Evolutionary conservation across 2,797 vertebrate species (phyloP).

Genomic region (Pyrocephalus nanus): DNA sequence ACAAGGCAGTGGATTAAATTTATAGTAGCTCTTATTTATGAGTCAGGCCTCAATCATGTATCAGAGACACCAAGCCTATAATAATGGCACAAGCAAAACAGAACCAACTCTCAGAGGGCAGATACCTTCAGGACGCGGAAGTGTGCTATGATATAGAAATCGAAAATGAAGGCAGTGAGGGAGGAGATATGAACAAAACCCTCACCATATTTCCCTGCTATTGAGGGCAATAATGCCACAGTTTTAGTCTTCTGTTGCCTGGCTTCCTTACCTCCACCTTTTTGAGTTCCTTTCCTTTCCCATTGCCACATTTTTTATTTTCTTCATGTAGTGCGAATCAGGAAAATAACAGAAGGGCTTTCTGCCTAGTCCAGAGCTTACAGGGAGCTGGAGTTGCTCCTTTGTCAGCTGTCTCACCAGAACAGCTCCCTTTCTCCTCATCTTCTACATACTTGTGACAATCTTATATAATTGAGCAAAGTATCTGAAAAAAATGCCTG

Average conservation of each 20-base stretch:
- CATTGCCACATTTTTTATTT: neutral
- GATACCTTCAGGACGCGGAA: conserved; percentile 58
- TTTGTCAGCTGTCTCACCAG: conserved; percentile 49
- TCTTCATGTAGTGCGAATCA: neutral
- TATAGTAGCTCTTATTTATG: conserved; percentile 73
- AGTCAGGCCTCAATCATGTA: conserved; percentile 74
- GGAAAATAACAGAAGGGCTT: conserved; percentile 25
- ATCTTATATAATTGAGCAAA: conserved; percentile 49
- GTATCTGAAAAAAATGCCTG: conserved; percentile 1
- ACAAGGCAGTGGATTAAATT: conserved; percentile 72
- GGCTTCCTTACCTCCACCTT: conserved; percentile 1
- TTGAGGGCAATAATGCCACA: neutral
- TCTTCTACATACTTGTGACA: neutral
- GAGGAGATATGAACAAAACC: conserved; percentile 11
- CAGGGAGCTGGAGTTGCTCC: neutral
- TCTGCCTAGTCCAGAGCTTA: neutral
- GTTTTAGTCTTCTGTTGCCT: conserved; percentile 11
- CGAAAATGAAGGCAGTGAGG: conserved; percentile 22
- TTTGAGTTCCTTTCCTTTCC: neutral
- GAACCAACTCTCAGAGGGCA: conserved; percentile 41
- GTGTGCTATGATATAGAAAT: neutral
- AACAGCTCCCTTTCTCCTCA: conserved; percentile 24
- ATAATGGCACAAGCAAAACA: conserved; percentile 69
- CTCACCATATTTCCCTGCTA: neutral
- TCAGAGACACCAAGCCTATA: conserved; percentile 63